Evolutionary conservation across 2,888 invertebrate species (phyloP).

Genomic region (Drosophila neotestacea): DNA sequence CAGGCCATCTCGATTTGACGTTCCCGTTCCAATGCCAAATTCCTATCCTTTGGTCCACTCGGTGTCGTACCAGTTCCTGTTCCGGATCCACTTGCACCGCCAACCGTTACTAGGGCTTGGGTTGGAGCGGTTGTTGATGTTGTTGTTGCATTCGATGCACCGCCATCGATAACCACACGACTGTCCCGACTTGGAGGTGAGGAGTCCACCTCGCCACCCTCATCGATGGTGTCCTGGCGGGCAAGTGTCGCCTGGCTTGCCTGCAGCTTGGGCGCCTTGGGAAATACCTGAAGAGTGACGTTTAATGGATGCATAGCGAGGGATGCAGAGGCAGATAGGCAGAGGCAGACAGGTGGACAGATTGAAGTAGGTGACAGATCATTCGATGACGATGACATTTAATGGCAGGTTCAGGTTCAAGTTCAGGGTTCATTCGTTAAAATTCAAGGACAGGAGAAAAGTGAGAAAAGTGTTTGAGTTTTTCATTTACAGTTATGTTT

Average conservation of each 20-base stretch:
- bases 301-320: slow-evolving; percentile 66
- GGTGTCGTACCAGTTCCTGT: neutral
- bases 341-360: slow-evolving; percentile 37
- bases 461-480: slow-evolving; percentile 37
- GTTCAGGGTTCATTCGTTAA: slow-evolving; percentile 32
- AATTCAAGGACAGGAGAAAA: slow-evolving; percentile 41
- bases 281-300: slow-evolving; percentile 87
- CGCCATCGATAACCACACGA: slow-evolving; percentile 86
- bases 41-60: slow-evolving; percentile 83
- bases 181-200: slow-evolving; percentile 85
- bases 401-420: slow-evolving; percentile 22
- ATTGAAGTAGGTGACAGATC: slow-evolving; percentile 23
- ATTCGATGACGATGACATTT: slow-evolving; percentile 40
- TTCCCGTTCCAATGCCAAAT: slow-evolving; percentile 84
- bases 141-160: slow-evolving; percentile 38
- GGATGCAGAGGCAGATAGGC: slow-evolving; percentile 35
- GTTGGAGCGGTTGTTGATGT: slow-evolving; percentile 13
- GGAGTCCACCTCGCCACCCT: slow-evolving; percentile 87
- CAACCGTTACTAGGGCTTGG: neutral
- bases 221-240: slow-evolving; percentile 92
- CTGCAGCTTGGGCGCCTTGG: slow-evolving; percentile 89
- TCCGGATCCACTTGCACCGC: neutral
- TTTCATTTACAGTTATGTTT: slow-evolving; percentile 39
- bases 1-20: slow-evolving; percentile 85
- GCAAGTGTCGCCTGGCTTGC: slow-evolving; percentile 86